Evolutionary conservation across 2,113 vertebrate species (phyloP).

Genomic region (Cynocephalus volans): DNA sequence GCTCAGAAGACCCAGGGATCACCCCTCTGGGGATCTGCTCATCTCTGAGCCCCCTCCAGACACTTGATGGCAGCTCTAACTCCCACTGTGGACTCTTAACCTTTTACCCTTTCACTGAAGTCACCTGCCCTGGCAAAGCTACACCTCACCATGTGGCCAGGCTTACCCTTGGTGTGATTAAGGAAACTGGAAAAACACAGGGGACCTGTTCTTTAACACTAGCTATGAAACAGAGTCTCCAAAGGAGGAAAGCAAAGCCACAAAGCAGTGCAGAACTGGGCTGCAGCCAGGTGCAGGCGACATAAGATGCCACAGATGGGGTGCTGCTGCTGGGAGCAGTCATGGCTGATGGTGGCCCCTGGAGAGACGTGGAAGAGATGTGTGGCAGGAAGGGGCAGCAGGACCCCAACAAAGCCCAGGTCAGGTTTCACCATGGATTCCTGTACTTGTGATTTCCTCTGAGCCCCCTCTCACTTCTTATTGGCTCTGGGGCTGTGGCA

Average conservation of each 20-base stretch:
- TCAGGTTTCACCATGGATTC: neutral
- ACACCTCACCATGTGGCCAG: neutral
- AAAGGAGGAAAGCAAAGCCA: neutral
- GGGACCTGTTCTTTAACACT: neutral
- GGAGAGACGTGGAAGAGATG: fast-evolving
- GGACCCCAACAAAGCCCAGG: neutral
- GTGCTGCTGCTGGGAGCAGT: neutral
- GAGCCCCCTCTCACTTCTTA: neutral
- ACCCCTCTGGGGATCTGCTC: neutral
- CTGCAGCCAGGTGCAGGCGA: fast-evolving
- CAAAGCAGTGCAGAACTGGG: fast-evolving
- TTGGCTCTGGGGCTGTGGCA: neutral
- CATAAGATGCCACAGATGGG: fast-evolving
- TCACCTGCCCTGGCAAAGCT: neutral
- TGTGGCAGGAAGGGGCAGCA: neutral
- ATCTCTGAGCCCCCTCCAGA: neutral
- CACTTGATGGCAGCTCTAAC: no score
- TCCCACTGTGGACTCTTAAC: neutral
- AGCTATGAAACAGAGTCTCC: neutral
- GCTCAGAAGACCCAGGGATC: no score
- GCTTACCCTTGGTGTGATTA: neutral
- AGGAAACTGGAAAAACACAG: neutral
- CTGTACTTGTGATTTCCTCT: neutral
- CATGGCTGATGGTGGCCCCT: fast-evolving
- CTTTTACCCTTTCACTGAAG: neutral